Percentiles rank a stretch among this genome's conserved stretches.
These are phyloP conservation scores for Atractosteus spatula DNA, from an alignment of 2,113 vertebrate species.

Conservation along the genomic window DNA sequence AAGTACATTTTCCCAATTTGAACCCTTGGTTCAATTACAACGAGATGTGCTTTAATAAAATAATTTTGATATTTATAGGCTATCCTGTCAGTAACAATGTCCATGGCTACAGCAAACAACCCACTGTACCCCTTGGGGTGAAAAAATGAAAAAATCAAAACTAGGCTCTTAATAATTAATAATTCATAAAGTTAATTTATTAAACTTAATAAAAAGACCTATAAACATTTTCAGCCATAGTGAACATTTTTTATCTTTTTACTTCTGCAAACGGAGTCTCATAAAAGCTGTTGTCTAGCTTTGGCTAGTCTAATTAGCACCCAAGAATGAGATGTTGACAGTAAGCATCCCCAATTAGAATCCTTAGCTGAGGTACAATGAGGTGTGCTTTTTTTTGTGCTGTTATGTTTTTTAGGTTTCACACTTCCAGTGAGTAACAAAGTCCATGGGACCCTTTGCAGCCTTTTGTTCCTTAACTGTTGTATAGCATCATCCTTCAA, in stretches of 20 bases:
- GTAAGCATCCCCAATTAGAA: background rate
- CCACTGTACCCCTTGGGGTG: too few relatives aligned
- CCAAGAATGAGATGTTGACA: slow-evolving; percentile 2
- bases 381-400: background rate
- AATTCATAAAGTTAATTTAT: too few relatives aligned
- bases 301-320: background rate
- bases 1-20: background rate
- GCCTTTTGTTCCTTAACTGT: background rate
- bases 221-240: too few relatives aligned
- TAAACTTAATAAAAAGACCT: too few relatives aligned
- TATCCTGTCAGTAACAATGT: too few relatives aligned
- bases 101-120: too few relatives aligned
- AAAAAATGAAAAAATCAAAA: too few relatives aligned
- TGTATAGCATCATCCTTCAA: background rate
- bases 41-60: background rate
- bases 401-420: background rate
- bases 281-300: background rate
- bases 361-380: background rate
- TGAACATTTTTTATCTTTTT: too few relatives aligned
- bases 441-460: background rate
- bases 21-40: background rate
- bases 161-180: too few relatives aligned
- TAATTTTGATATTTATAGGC: too few relatives aligned
- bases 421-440: background rate
- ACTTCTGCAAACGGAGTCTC: too few relatives aligned